Evolutionary conservation across 2,113 vertebrate genomes (phyloP), one percentile per base, ranked within the genome.

Genomic region (Bucco capensis): DNA sequence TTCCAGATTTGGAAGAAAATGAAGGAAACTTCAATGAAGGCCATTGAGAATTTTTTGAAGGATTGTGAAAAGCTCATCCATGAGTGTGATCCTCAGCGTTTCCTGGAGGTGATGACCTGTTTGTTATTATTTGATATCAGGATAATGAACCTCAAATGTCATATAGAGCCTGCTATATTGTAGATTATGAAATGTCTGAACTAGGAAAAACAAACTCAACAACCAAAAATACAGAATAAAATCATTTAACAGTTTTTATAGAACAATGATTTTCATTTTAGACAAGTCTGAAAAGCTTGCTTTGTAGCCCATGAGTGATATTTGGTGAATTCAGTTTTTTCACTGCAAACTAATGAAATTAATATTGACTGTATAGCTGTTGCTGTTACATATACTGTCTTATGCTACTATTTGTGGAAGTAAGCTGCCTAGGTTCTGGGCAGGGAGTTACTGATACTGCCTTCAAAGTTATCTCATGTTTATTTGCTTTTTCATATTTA

Each of bases 41-140:
- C 96, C 5, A 84, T 95, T 79, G 96, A 97, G 79, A 95, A 92
- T 56, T 95, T 95, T 62, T 84, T 97, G 71, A 95, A 94, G 73
- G 96, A 97, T 10, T 97, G 96, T 93, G 97, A 97, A 77, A 95
- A 94, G 27, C 86, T 97, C 77, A 93, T 97, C 73, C 92, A 97
- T 80, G 96, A 97, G 56, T 95, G 91, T 86, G 96, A 97, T 92
- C 97, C 96, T 78, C 93, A 96, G 66, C 72, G 58, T 50, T 97
- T 97, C 82, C 89, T 97, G 42, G 94, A 97, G 97, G 97, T 97
- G 69, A 95, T 69, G 66, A 51, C 30, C n/a, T 78, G 92, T 88
- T 51, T 28, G 6, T 83, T 89, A 10, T 22, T 53, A 8, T 19
- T 72, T 77, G 7, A 4, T 47, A 22, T 17, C 14, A 27, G 5